Evolutionary conservation across 2,113 vertebrate genomes (phyloP).

Genomic region (Xiphophorus maculatus): DNA sequence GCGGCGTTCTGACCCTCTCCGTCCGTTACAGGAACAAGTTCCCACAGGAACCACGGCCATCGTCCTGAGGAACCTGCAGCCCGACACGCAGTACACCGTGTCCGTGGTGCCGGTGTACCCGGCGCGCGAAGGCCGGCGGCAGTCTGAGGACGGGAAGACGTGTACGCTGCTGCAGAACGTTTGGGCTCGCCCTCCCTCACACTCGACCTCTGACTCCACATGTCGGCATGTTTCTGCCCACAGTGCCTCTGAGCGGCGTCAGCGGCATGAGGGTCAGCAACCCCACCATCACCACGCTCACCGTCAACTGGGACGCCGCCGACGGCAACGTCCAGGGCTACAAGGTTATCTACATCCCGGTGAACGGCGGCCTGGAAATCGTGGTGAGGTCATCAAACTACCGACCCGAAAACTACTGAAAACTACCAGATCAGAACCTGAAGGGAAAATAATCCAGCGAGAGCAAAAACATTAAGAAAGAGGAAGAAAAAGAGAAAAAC

Average conservation of each 20-base stretch:
- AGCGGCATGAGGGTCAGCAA: slow-evolving; percentile 85
- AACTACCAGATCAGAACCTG: no score
- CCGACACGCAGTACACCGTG: slow-evolving; percentile 89
- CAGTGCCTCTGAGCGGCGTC: slow-evolving; percentile 79
- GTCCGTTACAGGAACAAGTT: slow-evolving; percentile 84
- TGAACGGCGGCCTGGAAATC: slow-evolving; percentile 84
- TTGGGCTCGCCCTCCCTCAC: no score
- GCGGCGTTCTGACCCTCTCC: background rate
- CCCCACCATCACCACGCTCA: slow-evolving; percentile 90
- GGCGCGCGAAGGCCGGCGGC: slow-evolving; percentile 88
- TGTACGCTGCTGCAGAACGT: slow-evolving; percentile 72
- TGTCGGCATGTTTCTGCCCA: background rate
- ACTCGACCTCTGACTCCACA: no score
- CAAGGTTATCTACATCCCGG: slow-evolving; percentile 87
- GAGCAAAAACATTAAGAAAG: no score
- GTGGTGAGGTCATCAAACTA: slow-evolving; percentile 75
- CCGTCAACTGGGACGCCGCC: slow-evolving; percentile 89
- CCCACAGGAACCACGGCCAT: slow-evolving; percentile 86
- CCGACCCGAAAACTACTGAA: no score
- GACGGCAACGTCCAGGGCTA: slow-evolving; percentile 94
- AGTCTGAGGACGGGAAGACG: slow-evolving; percentile 92
- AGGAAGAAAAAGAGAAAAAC: no score
- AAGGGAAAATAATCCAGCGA: no score
- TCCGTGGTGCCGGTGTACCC: slow-evolving; percentile 88
- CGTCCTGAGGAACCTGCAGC: slow-evolving; percentile 89